A percentile compares a stretch with the other conserved stretches of the same genome.
Conservation (phyloP, 2,113 vertebrate genomes). For the Petrocephalus zakoni region DNA sequence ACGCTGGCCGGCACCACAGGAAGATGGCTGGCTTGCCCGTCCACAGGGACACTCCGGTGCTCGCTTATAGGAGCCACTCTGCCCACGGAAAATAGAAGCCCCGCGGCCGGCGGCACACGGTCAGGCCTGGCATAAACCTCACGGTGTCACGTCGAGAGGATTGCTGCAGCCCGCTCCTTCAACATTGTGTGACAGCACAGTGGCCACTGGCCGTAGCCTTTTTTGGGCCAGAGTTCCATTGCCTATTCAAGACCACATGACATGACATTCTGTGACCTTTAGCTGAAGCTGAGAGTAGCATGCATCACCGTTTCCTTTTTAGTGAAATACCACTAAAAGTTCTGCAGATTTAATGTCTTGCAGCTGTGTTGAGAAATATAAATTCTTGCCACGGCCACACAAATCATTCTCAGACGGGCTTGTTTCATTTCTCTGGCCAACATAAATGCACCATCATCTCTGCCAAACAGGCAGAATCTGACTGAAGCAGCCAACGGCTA, state of each 20-base stretch:
- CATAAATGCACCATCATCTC: not conserved
- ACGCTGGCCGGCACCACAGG: not conserved
- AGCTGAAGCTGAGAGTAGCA: slow-evolving; percentile 13
- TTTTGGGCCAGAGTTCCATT: not conserved
- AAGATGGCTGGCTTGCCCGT: not conserved
- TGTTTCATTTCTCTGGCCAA: slow-evolving; percentile 11
- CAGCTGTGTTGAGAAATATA: slow-evolving; percentile 38
- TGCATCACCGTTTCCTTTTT: slow-evolving; percentile 28
- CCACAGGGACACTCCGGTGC: not conserved
- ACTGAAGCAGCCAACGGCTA: not conserved
- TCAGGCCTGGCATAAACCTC: not conserved
- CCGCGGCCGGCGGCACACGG: not conserved
- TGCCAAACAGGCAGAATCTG: not conserved
- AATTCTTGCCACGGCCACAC: slow-evolving; percentile 35
- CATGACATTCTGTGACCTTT: slow-evolving; percentile 30
- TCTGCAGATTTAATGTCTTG: slow-evolving; percentile 39
- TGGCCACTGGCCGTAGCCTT: not conserved
- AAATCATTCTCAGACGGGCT: slow-evolving; percentile 22
- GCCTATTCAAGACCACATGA: slow-evolving; percentile 9
- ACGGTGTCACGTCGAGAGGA: too few relatives aligned
- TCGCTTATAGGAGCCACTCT: not conserved
- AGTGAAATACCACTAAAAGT: slow-evolving; percentile 27
- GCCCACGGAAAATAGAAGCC: not conserved
- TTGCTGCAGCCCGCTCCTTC: not conserved
- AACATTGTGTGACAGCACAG: not conserved